Conservation (phyloP, 1,140 invertebrate genomes). For the Diuraphis noxia region DNA sequence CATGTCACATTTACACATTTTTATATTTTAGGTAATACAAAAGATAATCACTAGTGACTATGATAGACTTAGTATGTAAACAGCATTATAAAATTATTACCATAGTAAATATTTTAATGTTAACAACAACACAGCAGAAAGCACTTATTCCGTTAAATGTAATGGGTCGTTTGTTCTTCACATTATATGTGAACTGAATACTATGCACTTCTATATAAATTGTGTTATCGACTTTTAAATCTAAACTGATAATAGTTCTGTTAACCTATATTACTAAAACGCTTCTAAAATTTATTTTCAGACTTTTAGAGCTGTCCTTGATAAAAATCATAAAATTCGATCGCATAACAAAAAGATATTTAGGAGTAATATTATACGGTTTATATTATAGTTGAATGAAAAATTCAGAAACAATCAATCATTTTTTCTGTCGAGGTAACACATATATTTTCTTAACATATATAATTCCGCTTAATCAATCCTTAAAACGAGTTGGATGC, state of each 20-base stretch:
- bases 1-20: background rate
- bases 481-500: background rate
- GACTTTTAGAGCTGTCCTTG: background rate
- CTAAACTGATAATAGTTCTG: background rate
- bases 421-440: background rate
- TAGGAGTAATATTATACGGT: background rate
- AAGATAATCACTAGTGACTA: background rate
- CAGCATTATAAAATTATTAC: background rate
- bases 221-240: background rate
- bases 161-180: background rate
- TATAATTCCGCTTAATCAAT: background rate
- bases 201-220: background rate
- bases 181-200: background rate
- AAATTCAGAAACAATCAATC: slow-evolving; percentile 13
- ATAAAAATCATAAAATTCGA: background rate
- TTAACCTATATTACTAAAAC: background rate
- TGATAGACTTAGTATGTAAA: background rate
- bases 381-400: background rate
- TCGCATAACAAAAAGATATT: background rate
- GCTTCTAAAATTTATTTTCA: background rate
- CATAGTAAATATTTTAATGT: background rate
- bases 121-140: background rate
- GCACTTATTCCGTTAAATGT: background rate
- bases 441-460: background rate
- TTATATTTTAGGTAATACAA: background rate